Base-by-base conservation (phyloP, 1,140 invertebrate genomes). In the Lithobius niger region DNA sequence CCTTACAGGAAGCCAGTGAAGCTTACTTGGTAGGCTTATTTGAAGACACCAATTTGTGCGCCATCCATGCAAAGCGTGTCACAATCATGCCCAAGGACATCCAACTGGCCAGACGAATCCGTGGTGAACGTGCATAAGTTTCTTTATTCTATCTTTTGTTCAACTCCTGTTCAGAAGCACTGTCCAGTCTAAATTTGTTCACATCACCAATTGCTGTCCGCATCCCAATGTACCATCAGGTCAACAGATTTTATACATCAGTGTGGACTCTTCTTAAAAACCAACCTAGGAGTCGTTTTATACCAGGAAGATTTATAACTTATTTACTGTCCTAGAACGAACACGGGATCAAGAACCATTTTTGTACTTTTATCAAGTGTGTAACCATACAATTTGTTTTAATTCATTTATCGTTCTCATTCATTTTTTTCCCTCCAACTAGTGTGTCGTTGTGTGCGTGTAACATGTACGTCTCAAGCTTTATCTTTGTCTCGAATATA, bases 1-100 rank as follows among this genome's bases (percentile, higher is more conserved):
- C n/a, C n/a, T 27, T 25, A 25, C 66, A 75, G 64, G 76, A 77
- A 64, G 75, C 75, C 52, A 71, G 69, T 61, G 75, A 77, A 65
- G 75, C 75, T 50, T 77, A 77, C 59, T 64, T 76, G 36, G 72
- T 67, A 2, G 52, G 59, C 21, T 60, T 69, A 22, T 64, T 69
- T 48, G 67, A 69, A 53, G 68, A 70, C 31, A 57, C 65, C 10
- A 67, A 69, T 45, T 49, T 69, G 36, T 67, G 62, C 16, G 68
- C 67, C 22, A 64, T 69, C 28, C 67, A 69, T 47, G 67, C 67
- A 15, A 61, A 62, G 25, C 55, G 67, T 13, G 67, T 71, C 3
- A 69, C 67, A 0, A 65, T 69, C 19, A 71, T 71, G 69, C 63
- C 65, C 10, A 67, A 62, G 45, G 66, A 66, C 44, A 68, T 66